Conservation (phyloP, 2,888 invertebrate species). For the Acheta domesticus region DNA sequence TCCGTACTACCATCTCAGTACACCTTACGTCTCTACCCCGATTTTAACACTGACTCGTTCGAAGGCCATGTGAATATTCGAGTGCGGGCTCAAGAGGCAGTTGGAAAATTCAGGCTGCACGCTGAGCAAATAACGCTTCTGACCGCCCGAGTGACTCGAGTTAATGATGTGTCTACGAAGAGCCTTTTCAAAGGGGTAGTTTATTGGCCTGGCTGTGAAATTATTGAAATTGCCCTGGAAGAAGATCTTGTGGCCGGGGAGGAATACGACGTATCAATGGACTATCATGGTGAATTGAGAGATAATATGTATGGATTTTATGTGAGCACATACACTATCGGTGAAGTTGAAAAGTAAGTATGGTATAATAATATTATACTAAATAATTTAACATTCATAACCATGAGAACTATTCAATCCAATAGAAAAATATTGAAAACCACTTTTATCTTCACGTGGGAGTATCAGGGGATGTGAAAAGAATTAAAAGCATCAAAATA, state of each 20-base stretch:
- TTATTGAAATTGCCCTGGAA: not conserved
- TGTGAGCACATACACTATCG: constrained; percentile 54
- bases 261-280: not conserved
- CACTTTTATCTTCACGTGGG: too few species aligned
- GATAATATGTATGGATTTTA: constrained; percentile 60
- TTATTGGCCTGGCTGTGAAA: not conserved
- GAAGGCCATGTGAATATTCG: not conserved
- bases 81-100: not conserved
- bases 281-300: constrained; percentile 56
- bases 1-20: not conserved
- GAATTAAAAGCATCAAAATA: too few species aligned
- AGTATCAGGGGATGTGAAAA: too few species aligned
- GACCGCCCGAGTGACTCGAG: not conserved
- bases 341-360: constrained; percentile 41
- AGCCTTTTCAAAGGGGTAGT: not conserved
- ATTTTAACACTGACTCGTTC: not conserved
- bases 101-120: not conserved
- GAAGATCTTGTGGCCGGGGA: not conserved
- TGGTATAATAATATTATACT: too few species aligned
- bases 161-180: not conserved
- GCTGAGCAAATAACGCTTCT: not conserved
- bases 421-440: too few species aligned
- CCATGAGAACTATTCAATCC: too few species aligned
- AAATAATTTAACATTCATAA: too few species aligned
- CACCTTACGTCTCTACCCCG: not conserved